Percentiles rank a stretch among this genome's conserved stretches.
Evolutionary conservation across 2,797 vertebrate species (phyloP).

Genomic region (Naso thynnoides): DNA sequence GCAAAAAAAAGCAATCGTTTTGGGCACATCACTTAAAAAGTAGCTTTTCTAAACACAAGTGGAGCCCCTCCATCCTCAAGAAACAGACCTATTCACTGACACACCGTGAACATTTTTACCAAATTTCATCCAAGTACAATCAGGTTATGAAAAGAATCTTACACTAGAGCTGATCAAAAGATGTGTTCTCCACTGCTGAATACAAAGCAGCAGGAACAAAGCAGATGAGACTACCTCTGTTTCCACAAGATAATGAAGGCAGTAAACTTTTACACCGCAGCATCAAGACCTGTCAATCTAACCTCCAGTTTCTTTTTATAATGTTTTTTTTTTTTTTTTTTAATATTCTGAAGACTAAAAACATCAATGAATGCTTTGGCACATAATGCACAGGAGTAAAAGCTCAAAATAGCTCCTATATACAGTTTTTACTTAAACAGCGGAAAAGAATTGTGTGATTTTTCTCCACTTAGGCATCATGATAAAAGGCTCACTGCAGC

Average conservation of each 20-base stretch:
- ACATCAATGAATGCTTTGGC: background rate
- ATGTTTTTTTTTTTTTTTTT: background rate
- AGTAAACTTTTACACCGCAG: background rate
- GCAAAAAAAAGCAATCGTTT: no score
- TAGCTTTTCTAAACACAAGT: no score
- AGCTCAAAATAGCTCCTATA: no score
- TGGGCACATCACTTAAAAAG: no score
- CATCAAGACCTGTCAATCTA: background rate
- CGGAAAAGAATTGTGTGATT: no score
- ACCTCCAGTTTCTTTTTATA: background rate
- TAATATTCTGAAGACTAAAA: background rate
- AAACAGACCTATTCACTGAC: background rate
- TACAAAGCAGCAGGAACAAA: no score
- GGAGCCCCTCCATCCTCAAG: background rate
- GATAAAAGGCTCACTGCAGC: no score
- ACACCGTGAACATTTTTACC: background rate
- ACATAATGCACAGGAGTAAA: background rate
- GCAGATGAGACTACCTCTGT: background rate
- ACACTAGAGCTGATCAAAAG: no score
- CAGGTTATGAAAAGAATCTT: no score
- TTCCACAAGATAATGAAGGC: background rate
- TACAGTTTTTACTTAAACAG: background rate
- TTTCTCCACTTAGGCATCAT: background rate
- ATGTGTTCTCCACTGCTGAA: background rate
- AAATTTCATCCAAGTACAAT: background rate